A percentile compares a stretch with the other conserved stretches of the same genome.
Conservation (phyloP, 2,797 vertebrate genomes). For the Acanthurus tractus region DNA sequence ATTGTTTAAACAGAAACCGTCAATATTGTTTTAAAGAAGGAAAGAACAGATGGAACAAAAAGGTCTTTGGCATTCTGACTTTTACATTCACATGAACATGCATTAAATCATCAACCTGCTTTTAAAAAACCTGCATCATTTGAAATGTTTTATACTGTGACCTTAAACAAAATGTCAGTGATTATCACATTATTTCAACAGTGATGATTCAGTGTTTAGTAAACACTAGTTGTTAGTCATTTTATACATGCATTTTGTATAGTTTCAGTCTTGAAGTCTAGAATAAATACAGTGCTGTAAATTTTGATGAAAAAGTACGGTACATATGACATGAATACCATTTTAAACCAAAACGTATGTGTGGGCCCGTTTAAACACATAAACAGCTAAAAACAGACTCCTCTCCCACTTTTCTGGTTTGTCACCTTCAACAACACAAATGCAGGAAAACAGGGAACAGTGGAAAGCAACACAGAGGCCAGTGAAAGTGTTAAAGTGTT, state of each 20-base stretch:
- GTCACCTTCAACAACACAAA: too few relatives aligned
- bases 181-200: conserved; percentile 2
- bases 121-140: conserved; percentile 2
- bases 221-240: conserved; percentile 2
- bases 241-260: not conserved
- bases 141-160: not conserved
- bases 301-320: not conserved
- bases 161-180: not conserved
- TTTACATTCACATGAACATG: not conserved
- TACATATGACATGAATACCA: not conserved
- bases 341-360: too few relatives aligned
- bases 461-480: too few relatives aligned
- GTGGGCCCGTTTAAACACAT: too few relatives aligned
- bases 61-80: not conserved
- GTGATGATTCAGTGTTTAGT: conserved; percentile 10
- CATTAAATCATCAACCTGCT: not conserved
- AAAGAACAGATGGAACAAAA: not conserved
- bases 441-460: too few relatives aligned
- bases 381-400: too few relatives aligned
- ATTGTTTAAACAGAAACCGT: not conserved
- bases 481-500: too few relatives aligned
- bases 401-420: too few relatives aligned
- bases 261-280: not conserved
- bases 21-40: not conserved
- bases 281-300: conserved; percentile 14